Evolutionary conservation across 2,113 vertebrate genomes (phyloP), one percentile per base, ranked within the genome.

Genomic region (Malaclemys terrapin): DNA sequence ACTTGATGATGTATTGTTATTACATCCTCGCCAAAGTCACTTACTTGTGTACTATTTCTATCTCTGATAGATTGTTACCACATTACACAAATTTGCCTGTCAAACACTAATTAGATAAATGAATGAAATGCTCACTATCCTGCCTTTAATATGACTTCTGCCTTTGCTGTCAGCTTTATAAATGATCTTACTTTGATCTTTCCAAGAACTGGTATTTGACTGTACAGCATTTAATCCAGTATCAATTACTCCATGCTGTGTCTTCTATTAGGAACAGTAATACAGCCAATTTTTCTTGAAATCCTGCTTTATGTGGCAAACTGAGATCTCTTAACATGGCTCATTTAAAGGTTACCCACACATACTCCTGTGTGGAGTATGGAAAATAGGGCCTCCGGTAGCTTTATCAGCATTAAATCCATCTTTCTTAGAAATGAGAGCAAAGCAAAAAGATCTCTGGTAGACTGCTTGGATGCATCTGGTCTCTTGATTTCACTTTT

Each of bases 401-500:
- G 84, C 54, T 86, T 82, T 87, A 84, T 47, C 20, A 57, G 22
- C 13, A 82, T 31, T 47, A 42, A n/a, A 24, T 20, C 47, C 8
- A 65, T 22, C 38, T 65, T 90, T 6, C 42, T 79, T 81, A 31
- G 35, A 80, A 52, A 35, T 38, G 5, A 20, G 22, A 80, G 6
- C 8, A 42, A 87, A 47, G 4, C 7, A 4, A 83, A 1, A 12
- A 87, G 82, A 7, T 12, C 2, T 90, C 52, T 80, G 19, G 6
- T 19, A 27, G n/a, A 12, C 20, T 75, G 22, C 24, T 42, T 47
- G 75, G 11, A 76, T 27, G 38, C 20, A 16, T 42, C 72, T 10
- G 11, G 38, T 45, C 91, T 96, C 96, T 93, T 92, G 87, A 93
- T 88, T 75, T 82, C 72, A 88, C 83, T 87, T 87, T 95, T 95